Conservation (phyloP, 2,113 vertebrate genomes). For the Jacana jacana region DNA sequence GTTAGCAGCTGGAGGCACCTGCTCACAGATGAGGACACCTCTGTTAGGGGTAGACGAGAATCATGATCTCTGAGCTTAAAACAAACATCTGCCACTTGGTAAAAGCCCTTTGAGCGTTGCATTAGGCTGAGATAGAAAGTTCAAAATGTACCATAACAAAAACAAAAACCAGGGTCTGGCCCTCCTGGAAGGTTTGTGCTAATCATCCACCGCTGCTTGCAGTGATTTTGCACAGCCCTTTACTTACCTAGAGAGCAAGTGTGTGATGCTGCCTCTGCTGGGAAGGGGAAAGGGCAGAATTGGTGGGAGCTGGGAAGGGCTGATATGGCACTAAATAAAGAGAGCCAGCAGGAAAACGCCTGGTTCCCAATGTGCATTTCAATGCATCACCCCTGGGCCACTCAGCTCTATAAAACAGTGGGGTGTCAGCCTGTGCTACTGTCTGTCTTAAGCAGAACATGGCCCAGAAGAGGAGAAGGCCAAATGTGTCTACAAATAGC, state of each 20-base stretch:
- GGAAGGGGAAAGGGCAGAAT: neutral
- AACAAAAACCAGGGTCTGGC: neutral
- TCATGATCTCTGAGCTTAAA: neutral
- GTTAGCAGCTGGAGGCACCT: neutral
- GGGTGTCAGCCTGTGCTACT: neutral
- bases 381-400: neutral
- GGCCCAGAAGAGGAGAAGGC: neutral
- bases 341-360: neutral
- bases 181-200: neutral
- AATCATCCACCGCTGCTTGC: neutral
- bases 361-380: neutral
- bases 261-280: neutral
- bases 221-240: neutral
- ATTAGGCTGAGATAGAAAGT: neutral
- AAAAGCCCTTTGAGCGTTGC: neutral
- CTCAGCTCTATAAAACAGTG: neutral
- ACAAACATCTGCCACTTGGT: neutral
- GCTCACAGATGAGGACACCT: fast-evolving
- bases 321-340: neutral
- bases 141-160: neutral
- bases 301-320: neutral
- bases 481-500: neutral
- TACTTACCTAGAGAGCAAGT: neutral
- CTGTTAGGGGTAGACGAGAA: neutral
- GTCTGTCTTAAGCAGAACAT: neutral